Conservation (phyloP, 2,797 vertebrate species). For the Poliocrania exsul region DNA sequence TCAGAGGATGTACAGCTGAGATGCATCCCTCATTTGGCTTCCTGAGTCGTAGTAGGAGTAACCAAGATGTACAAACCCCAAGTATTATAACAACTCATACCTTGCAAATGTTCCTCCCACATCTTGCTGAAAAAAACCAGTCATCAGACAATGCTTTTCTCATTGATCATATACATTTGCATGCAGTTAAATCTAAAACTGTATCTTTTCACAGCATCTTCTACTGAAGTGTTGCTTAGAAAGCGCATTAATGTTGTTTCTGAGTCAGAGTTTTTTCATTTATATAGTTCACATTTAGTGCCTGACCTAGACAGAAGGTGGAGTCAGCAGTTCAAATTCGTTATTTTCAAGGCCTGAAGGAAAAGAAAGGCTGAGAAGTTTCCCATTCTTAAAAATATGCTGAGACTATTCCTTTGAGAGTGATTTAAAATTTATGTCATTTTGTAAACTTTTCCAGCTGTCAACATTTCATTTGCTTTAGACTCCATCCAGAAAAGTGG, state of each 20-base stretch:
- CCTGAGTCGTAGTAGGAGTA: background rate
- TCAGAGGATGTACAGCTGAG: background rate
- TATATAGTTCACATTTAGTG: background rate
- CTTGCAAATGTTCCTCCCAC: background rate
- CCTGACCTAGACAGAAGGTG: constrained; percentile 29
- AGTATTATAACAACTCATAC: background rate
- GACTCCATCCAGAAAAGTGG: constrained; percentile 6
- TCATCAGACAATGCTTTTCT: background rate
- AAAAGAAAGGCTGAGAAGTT: constrained; percentile 34
- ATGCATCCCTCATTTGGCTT: background rate
- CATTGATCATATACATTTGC: background rate
- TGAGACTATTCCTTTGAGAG: constrained; percentile 34
- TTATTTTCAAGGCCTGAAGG: background rate
- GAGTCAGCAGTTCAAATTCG: background rate
- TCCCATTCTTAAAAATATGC: constrained; percentile 66
- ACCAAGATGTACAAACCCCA: background rate
- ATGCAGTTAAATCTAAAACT: background rate
- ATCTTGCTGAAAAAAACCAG: background rate
- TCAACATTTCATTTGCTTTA: constrained; percentile 44
- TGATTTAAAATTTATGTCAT: constrained; percentile 54
- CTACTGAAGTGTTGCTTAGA: background rate
- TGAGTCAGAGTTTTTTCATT: background rate
- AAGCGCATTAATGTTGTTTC: background rate
- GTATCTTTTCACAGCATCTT: background rate
- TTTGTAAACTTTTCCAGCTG: constrained; percentile 49